Percentiles rank a stretch among this genome's conserved stretches.
phyloP scores from a whole-genome alignment of 1,140 invertebrate genomes.

The Paralvinella palmiformis region DNA sequence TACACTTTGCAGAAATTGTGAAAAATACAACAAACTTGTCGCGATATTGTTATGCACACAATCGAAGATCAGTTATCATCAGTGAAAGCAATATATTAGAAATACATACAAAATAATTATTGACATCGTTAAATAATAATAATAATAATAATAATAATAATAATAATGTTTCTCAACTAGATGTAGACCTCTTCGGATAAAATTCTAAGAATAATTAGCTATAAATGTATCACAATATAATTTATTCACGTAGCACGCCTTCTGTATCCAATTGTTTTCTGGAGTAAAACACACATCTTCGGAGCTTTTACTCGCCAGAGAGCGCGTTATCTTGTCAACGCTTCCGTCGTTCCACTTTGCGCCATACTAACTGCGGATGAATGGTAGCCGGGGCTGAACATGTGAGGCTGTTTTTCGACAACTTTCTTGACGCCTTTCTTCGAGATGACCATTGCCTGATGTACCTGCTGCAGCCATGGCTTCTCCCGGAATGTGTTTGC shows the following conservation, averaged over 20 bases:
- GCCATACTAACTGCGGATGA: not conserved
- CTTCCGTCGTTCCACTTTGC: not conserved
- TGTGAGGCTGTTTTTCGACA: not conserved
- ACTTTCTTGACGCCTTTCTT: not conserved
- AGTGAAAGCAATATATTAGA: too few species aligned
- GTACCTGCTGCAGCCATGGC: constrained; percentile 39
- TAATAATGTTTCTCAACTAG: too few species aligned
- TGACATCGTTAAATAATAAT: too few species aligned
- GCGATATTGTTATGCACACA: too few species aligned
- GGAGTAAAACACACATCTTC: not conserved
- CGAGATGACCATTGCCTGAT: constrained; percentile 4
- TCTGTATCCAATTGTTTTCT: not conserved
- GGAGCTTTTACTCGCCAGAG: not conserved
- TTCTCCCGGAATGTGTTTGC: constrained; percentile 42
- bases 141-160: too few species aligned
- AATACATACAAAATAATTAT: too few species aligned
- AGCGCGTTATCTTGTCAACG: not conserved
- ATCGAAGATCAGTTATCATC: too few species aligned
- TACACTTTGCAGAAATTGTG: too few species aligned
- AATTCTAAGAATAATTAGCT: too few species aligned
- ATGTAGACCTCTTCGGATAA: too few species aligned
- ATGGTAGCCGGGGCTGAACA: not conserved
- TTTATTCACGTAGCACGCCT: not conserved
- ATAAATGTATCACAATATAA: not conserved
- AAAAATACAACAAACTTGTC: too few species aligned